Base-by-base conservation (phyloP, 2,888 invertebrate genomes). In the Pharmacophagus antenor region DNA sequence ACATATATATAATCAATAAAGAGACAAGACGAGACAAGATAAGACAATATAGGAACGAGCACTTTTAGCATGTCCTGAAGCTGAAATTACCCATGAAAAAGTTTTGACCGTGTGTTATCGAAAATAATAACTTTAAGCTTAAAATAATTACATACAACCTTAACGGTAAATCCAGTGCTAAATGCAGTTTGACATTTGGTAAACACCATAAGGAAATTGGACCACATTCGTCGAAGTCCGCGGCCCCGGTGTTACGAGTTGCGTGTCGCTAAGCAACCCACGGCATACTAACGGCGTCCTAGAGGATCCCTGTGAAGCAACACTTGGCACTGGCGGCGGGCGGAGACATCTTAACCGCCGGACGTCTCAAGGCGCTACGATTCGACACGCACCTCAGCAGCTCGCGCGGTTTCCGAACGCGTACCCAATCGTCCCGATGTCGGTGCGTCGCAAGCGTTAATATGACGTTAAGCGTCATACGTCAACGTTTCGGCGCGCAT, bases 211-310 rank as follows among this genome's bases (percentile, higher is more conserved):
- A n/a, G 31, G 3, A 31, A 31, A 31, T 15, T 31, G 15, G 10
- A 15, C 10, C 1, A 31, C 10, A 31, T 31, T 31, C 15, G 31
- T 42, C n/a, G 3, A n/a, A 17, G 42, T 4, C 37, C 42, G 57
- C 42, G 57, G 49, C 52, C 56, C 46, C 56, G 50, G 44, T 15
- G 46, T 37, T 18, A 46, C 53, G 54, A 23, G 23, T 22, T 25
- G 54, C n/a, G n/a, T n/a, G n/a, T n/a, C n/a, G 21, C 25, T 17
- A 21, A 18, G 20, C 18, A 25, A 51, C 21, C 46, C 27, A 23
- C 22, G 25, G 84, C 81, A 83, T 85, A 84, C 80, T 72, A 84
- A 85, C 61, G 27, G 56, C 76, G 82, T 79, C 83, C 81, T 79
- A 74, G 69, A 70, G 71, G 41, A 51, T 42, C 70, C 71, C 74